A percentile compares a stretch with the other conserved stretches of the same genome.
Evolutionary conservation across 2,888 invertebrate genomes (phyloP).

Genomic region (Adelognathus sp.): DNA sequence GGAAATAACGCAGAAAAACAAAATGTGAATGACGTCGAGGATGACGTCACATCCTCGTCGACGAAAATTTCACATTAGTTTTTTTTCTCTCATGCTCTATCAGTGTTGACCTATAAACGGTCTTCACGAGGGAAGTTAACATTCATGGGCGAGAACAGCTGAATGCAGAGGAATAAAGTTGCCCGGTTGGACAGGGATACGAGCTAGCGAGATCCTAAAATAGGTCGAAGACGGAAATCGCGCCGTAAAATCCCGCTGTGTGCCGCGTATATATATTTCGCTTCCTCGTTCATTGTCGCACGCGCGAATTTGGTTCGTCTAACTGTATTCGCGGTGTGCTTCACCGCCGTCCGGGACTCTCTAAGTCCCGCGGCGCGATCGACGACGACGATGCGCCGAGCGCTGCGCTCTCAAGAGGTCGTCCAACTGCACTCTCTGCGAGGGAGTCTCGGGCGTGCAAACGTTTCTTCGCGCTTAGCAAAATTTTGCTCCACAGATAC

Average conservation of each 20-base stretch:
- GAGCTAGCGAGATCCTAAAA: constrained; percentile 63
- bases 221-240: constrained; percentile 69
- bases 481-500: constrained; percentile 26
- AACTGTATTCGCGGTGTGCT: constrained; percentile 76
- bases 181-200: constrained; percentile 2
- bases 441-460: constrained; percentile 38
- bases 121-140: neutral
- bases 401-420: constrained; percentile 52
- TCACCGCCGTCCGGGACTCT: constrained; percentile 56
- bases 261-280: no score
- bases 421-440: constrained; percentile 53
- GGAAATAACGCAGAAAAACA: neutral
- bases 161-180: constrained; percentile 18
- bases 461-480: constrained; percentile 42
- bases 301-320: constrained; percentile 79
- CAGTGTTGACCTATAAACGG: neutral
- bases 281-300: constrained; percentile 78
- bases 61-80: neutral
- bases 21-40: constrained; percentile 5
- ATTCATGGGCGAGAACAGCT: neutral
- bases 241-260: constrained; percentile 47
- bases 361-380: no score
- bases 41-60: neutral
- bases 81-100: constrained; percentile 11
- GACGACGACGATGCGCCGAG: constrained; percentile 51